Evolutionary conservation across 2,888 invertebrate genomes (phyloP), one percentile per base, ranked within the genome.

Genomic region (Atherix ibis): DNA sequence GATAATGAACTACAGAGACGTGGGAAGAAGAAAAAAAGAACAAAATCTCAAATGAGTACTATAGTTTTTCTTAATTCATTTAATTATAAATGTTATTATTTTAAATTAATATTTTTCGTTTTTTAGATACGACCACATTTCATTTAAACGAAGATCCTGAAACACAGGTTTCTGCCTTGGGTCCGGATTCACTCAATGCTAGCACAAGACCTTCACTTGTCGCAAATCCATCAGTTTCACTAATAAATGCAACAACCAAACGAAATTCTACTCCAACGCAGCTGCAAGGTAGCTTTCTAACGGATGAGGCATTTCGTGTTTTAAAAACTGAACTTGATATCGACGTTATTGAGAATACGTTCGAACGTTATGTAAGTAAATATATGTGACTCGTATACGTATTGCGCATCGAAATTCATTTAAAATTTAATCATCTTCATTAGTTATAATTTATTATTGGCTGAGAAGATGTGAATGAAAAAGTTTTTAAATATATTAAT

Each of bases 171-270:
- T 71, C 73, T 2, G 67, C 72, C 5, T 61, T 74, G 29, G 71
- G 67, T 0, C 68, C 69, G 0, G 78, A 78, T 48, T 78, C 76
- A 0, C 66, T 72, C 9, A 76, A 74, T 54, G 67, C 73, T 2
- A 76, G 76, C 45, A 72, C 75, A 1, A 63, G 76, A 9, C 72
- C 71, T 1, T 76, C 76, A 2, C 54, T 76, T 13, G 69, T 70
- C 10, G 67, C 68, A 1, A 60, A 62, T 3, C 39, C 49, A 0
- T 40, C 42, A 0, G 44, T 44, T 31, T 35, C 56, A 15, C 41
- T 56, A 32, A 30, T 49, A 38, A 35, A 30, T 14, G 9, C 13
- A 8, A 25, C 25, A 9, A 13, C 8, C 4, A 24, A 35, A 13
- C 12, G 1, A 4, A 25, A 4, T n/a, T 8, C 5, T 6, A 27